Conservation (phyloP, 2,888 invertebrate species). For the Microplitis deprimator region DNA sequence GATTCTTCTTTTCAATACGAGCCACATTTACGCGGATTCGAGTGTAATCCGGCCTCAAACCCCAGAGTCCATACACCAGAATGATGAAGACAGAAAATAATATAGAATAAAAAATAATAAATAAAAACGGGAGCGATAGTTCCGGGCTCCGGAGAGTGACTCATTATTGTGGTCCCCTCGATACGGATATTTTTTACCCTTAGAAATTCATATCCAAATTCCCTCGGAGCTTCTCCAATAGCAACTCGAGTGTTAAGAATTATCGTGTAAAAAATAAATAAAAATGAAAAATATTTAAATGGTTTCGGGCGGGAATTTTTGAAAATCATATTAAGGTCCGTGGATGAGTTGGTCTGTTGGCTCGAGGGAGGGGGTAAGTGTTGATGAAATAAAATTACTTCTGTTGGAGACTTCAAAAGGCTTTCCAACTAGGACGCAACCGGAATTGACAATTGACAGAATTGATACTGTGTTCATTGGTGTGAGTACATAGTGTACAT, state of each 20-base stretch:
- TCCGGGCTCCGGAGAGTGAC: constrained; percentile 54
- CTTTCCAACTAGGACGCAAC: constrained; percentile 50
- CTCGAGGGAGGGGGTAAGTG: constrained; percentile 8
- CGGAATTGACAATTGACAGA: constrained; percentile 71
- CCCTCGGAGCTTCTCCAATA: not conserved
- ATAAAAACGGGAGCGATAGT: not conserved
- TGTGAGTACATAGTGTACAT: constrained; percentile 49
- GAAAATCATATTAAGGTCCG: too few relatives aligned
- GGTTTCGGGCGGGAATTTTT: too few relatives aligned
- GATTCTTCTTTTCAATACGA: constrained; percentile 49
- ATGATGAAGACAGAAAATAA: too few relatives aligned
- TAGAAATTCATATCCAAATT: not conserved
- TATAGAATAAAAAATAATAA: too few relatives aligned
- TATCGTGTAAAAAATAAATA: too few relatives aligned
- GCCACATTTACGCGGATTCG: constrained; percentile 50
- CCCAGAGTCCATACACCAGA: not conserved
- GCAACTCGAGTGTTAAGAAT: not conserved
- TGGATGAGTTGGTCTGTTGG: too few relatives aligned
- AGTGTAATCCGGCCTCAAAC: constrained; percentile 49
- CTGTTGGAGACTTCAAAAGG: constrained; percentile 67
- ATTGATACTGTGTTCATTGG: constrained; percentile 61
- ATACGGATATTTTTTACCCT: constrained; percentile 38
- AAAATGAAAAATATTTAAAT: too few relatives aligned
- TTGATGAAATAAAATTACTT: constrained; percentile 34
- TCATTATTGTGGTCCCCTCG: constrained; percentile 64